phyloP scores from a whole-genome alignment of 37 sponge, comb jelly and placozoan genomes.

The Chondrosia reniformis region DNA sequence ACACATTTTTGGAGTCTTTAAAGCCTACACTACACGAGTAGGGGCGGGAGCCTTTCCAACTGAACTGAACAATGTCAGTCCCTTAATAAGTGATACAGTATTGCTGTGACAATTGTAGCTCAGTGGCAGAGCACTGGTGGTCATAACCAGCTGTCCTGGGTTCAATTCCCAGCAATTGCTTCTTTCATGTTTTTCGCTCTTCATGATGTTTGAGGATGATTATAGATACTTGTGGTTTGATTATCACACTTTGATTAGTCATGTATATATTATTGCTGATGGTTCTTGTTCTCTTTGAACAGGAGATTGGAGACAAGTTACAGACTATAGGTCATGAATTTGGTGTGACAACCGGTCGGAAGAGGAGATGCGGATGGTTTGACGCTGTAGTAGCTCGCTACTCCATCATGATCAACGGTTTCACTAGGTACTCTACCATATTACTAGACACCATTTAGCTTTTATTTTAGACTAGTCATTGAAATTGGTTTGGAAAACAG shows the following conservation, averaged over 20 bases:
- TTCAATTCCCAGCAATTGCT: too few species aligned
- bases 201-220: too few species aligned
- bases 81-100: not conserved
- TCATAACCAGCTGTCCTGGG: too few species aligned
- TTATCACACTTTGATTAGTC: not conserved
- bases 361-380: conserved; percentile 97
- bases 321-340: conserved; percentile 81
- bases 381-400: conserved; percentile 88
- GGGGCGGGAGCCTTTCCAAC: conserved; percentile 94
- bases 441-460: too few species aligned
- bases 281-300: not conserved
- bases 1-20: conserved; percentile 80
- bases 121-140: too few species aligned
- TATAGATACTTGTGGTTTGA: not conserved
- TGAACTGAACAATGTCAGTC: conserved; percentile 69
- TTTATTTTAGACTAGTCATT: too few species aligned
- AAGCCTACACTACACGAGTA: conserved; percentile 98
- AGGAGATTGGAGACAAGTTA: conserved; percentile 82
- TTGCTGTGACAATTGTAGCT: too few species aligned
- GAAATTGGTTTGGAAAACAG: too few species aligned
- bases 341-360: conserved; percentile 96
- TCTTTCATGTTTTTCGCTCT: too few species aligned
- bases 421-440: conserved; percentile 82
- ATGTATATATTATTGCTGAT: not conserved
- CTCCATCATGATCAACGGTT: conserved; percentile 87